phyloP scores from a whole-genome alignment of 1,140 invertebrate genomes.

The Ooceraea biroi region DNA sequence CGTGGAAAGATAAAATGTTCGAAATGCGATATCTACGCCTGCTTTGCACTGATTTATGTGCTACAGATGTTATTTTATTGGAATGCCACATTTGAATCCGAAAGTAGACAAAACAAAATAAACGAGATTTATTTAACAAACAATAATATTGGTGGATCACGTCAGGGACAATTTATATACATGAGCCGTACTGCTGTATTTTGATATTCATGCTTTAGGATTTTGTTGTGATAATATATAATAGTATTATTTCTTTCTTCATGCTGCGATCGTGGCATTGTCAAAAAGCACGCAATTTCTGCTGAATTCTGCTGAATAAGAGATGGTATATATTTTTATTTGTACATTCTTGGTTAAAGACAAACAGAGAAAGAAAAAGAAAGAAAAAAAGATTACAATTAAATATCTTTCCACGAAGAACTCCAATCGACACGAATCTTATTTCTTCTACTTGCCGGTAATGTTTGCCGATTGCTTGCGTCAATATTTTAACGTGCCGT shows the following conservation, averaged over 20 bases:
- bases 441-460: background rate
- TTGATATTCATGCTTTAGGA: no score
- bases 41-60: no score
- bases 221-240: no score
- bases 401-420: background rate
- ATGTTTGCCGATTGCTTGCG: conserved; percentile 19
- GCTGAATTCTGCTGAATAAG: background rate
- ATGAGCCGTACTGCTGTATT: no score
- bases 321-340: background rate
- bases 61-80: no score
- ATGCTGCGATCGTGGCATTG: background rate
- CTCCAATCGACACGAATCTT: background rate
- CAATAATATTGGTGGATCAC: background rate
- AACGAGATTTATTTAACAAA: background rate
- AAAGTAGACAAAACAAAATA: background rate
- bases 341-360: background rate
- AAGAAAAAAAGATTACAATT: background rate
- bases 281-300: no score
- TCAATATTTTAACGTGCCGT: conserved; percentile 30
- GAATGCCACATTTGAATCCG: background rate
- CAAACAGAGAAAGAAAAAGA: background rate
- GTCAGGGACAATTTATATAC: background rate
- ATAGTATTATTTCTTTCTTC: background rate
- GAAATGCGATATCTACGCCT: background rate
- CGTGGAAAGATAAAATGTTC: background rate